phyloP scores from a whole-genome alignment of 1,140 invertebrate genomes.

The Colletes latitarsis region DNA sequence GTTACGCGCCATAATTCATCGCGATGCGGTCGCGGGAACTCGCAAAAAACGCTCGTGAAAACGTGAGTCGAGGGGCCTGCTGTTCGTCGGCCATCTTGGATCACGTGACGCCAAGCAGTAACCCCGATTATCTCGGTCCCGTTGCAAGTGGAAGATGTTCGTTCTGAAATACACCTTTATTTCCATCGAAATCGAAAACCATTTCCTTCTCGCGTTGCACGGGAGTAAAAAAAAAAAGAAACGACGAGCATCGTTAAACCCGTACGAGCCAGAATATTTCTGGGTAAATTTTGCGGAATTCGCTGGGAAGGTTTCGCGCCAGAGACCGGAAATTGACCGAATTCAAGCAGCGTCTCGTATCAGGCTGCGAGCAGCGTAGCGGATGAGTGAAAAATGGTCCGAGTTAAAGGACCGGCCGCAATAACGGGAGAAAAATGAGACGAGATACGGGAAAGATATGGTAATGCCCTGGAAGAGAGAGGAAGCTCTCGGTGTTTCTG shows the following conservation, averaged over 20 bases:
- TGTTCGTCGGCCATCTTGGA: slow-evolving; percentile 35
- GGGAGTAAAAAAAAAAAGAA: neutral
- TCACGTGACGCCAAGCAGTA: slow-evolving; percentile 4
- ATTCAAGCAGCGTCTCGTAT: slow-evolving; percentile 13
- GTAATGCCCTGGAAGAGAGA: slow-evolving; percentile 10
- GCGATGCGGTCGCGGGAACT: neutral
- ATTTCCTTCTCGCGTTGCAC: neutral
- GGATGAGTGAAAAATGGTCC: slow-evolving; percentile 75
- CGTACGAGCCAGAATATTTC: neutral
- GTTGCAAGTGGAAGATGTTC: neutral
- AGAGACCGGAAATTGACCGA: neutral
- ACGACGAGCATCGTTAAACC: neutral
- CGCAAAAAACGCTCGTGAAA: slow-evolving; percentile 51
- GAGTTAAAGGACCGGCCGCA: slow-evolving; percentile 46
- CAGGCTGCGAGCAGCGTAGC: no score
- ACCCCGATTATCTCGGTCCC: slow-evolving; percentile 24
- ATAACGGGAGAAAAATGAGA: slow-evolving; percentile 45
- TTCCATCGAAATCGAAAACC: slow-evolving; percentile 10
- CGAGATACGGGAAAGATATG: slow-evolving; percentile 36
- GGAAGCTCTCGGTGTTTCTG: neutral
- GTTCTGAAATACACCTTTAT: neutral
- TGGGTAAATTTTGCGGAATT: neutral
- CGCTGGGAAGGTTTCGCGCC: neutral
- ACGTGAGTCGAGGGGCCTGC: slow-evolving; percentile 19
- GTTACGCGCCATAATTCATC: slow-evolving; percentile 65